A percentile compares a stretch with the other conserved stretches of the same genome.
Conservation (phyloP, 2,113 vertebrate genomes). For the Macaca mulatta region DNA sequence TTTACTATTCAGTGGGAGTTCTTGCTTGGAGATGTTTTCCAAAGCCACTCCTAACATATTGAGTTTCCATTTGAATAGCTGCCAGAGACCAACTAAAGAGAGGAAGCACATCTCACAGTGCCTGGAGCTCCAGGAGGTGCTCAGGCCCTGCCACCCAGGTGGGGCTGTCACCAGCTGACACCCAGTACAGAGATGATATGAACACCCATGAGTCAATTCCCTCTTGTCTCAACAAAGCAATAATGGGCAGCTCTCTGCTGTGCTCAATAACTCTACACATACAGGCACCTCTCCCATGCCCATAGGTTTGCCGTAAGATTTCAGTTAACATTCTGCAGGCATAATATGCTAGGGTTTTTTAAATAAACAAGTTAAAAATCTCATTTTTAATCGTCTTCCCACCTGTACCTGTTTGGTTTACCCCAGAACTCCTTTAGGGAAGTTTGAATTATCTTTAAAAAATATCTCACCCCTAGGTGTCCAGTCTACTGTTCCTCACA, state of each 20-base stretch:
- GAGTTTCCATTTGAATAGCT: conserved; percentile 39
- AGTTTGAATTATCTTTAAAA: not conserved
- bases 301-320: not conserved
- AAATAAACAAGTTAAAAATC: not conserved
- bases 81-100: not conserved
- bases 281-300: not conserved
- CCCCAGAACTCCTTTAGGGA: not conserved
- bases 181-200: not conserved
- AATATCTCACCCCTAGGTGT: not conserved
- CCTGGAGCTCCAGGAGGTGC: accelerated
- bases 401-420: not conserved
- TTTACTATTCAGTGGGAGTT: conserved; percentile 44
- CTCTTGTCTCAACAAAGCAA: not conserved
- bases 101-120: not conserved
- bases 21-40: conserved; percentile 46
- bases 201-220: not conserved
- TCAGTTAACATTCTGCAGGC: not conserved
- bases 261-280: accelerated
- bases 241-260: not conserved
- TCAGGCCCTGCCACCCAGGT: accelerated
- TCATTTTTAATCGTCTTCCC: not conserved
- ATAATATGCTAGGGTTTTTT: not conserved
- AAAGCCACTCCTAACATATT: not conserved
- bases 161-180: not conserved
- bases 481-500: not conserved